These are phyloP conservation scores for Nannobrachium achirus DNA, from an alignment of 2,113 vertebrate genomes.

Conservation along the genomic window DNA sequence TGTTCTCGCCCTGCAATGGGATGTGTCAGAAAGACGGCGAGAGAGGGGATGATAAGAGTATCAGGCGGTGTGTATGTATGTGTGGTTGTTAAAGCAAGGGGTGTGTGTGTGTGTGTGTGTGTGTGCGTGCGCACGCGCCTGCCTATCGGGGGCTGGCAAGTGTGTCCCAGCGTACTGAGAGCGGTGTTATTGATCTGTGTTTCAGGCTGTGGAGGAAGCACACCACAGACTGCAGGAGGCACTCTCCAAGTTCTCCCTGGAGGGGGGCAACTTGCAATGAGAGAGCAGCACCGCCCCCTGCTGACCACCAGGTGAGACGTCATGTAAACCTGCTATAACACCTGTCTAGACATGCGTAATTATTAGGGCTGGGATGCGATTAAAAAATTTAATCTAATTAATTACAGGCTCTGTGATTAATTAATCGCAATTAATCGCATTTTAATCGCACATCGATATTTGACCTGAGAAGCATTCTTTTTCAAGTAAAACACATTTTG, in stretches of 20 bases:
- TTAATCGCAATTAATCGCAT: too few relatives aligned
- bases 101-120: conserved; percentile 37
- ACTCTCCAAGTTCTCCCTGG: conserved; percentile 75
- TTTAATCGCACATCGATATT: too few relatives aligned
- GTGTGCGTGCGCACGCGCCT: conserved; percentile 32
- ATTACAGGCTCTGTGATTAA: too few relatives aligned
- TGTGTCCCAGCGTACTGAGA: too few relatives aligned
- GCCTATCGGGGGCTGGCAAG: background rate
- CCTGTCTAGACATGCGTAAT: background rate
- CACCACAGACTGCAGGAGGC: conserved; percentile 75
- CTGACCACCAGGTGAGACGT: conserved; percentile 66
- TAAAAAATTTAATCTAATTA: too few relatives aligned
- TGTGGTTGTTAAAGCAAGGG: conserved; percentile 26
- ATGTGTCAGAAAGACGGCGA: conserved; percentile 51
- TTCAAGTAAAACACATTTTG: too few relatives aligned
- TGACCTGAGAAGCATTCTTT: too few relatives aligned
- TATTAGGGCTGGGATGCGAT: too few relatives aligned
- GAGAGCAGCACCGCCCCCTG: conserved; percentile 49
- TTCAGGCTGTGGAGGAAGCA: conserved; percentile 75
- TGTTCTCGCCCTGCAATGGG: conserved; percentile 57
- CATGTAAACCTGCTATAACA: background rate
- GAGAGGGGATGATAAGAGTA: too few relatives aligned
- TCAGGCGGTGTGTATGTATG: conserved; percentile 19
- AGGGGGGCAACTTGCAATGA: conserved; percentile 71
- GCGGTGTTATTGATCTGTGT: conserved; percentile 61